Base-by-base conservation (phyloP, 2,888 invertebrate species). In the Orchesella flavescens region DNA sequence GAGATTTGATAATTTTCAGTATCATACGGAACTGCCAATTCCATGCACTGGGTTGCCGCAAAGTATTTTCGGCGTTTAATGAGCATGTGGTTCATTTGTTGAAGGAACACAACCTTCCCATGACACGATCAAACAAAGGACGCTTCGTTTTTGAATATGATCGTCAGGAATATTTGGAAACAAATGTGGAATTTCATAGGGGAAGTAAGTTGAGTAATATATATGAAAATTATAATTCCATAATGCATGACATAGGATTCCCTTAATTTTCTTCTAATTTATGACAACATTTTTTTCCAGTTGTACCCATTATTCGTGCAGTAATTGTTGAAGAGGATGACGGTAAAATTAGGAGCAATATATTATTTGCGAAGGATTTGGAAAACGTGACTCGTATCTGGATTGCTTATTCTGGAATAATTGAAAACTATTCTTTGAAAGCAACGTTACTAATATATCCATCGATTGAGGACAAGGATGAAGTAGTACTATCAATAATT, bases 271-370 rank as follows among this genome's bases (percentile, higher is more conserved):
- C n/a, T n/a, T n/a, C n/a, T n/a, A n/a, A n/a, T n/a, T 34, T 34
- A 17, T 23, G 12, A 15, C 23, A 61, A 23, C 59, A 4, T 46
- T 44, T 44, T 21, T 19, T n/a, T n/a, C n/a, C n/a, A 78, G 78
- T 69, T 44, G 49, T 46, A 13, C 78, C 78, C 5, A 1, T 69
- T 0, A 46, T 78, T 12, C 59, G 78, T 49, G 78, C 34, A 13
- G 12, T 57, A 1, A 57, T 72, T 19, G 15, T 10, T 12, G 57
- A 17, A 4, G 21, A 7, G 21, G 19, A 15, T 59, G 34, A 71
- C 7, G 13, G 7, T 19, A 9, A 34, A 34, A 7, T 59, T 7
- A 44, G 66, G n/a, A n/a, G n/a, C n/a, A n/a, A n/a, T 55, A 0
- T 53, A 9, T 15, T 76, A 2, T 55, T 76, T 53, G 66, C 19